These are phyloP conservation scores for Lithophane ornitopus DNA, from an alignment of 2,888 invertebrate genomes.

Conservation along the genomic window DNA sequence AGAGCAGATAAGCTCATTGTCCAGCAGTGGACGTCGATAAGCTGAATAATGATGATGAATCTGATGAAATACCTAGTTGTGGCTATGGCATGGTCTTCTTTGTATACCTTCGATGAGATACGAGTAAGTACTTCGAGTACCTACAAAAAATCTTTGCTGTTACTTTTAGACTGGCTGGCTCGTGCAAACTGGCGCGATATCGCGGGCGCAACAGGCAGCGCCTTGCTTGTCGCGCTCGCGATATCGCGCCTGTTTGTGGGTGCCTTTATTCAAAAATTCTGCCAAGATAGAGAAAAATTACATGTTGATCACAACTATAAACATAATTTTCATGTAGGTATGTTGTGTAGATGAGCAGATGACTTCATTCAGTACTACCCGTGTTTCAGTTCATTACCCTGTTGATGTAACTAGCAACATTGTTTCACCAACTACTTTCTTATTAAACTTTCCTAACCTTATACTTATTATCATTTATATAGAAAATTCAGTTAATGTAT, in stretches of 20 bases:
- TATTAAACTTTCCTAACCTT: conserved; percentile 37
- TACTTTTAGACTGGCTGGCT: too few relatives aligned
- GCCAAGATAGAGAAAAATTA: background rate
- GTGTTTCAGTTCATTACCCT: conserved; percentile 48
- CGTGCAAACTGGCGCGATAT: too few relatives aligned
- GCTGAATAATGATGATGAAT: background rate
- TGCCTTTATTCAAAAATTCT: background rate
- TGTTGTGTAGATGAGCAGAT: background rate
- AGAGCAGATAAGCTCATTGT: background rate
- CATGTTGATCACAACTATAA: background rate
- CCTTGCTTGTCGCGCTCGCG: too few relatives aligned
- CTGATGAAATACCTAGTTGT: too few relatives aligned
- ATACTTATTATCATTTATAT: background rate
- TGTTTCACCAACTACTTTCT: conserved; percentile 16
- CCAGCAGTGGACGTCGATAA: background rate
- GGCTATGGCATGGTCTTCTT: too few relatives aligned
- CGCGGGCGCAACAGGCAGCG: too few relatives aligned
- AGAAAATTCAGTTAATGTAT: background rate
- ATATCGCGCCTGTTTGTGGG: too few relatives aligned
- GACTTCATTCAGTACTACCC: conserved; percentile 7
- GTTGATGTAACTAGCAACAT: conserved; percentile 33
- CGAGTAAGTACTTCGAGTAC: background rate
- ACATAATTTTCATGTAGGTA: background rate
- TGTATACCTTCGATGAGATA: background rate
- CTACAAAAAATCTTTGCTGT: background rate